Percentiles rank a stretch among this genome's conserved stretches.
phyloP scores from a whole-genome alignment of 2,113 vertebrate species.

The Otis tarda region DNA sequence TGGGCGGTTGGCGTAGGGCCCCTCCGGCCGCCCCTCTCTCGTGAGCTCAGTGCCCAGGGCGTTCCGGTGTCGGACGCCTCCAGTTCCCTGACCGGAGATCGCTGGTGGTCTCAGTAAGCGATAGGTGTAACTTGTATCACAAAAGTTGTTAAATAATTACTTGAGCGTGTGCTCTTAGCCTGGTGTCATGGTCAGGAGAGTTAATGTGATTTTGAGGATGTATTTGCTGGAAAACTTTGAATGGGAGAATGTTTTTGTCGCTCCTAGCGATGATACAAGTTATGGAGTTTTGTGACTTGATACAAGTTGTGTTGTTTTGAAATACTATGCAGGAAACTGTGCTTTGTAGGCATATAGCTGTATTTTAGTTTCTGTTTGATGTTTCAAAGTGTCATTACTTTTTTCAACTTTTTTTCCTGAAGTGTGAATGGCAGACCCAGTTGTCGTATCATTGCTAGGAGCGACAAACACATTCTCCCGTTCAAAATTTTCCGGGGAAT shows the following conservation, averaged over 20 bases:
- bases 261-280: no score
- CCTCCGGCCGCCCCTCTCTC: rapidly evolving
- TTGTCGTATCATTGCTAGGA: rapidly evolving
- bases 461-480: rapidly evolving
- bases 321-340: rapidly evolving
- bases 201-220: rapidly evolving
- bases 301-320: not conserved
- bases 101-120: not conserved
- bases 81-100: rapidly evolving
- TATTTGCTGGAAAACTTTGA: not conserved
- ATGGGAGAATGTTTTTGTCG: not conserved
- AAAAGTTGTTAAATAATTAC: not conserved
- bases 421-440: not conserved
- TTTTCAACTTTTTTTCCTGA: not conserved
- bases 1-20: rapidly evolving
- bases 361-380: not conserved
- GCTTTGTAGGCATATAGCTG: rapidly evolving
- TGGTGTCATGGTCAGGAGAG: rapidly evolving
- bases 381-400: not conserved
- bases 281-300: not conserved
- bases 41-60: not conserved
- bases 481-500: not conserved
- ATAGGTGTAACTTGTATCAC: rapidly evolving
- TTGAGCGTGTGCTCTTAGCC: rapidly evolving
- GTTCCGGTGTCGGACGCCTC: rapidly evolving